Percentiles rank a stretch among this genome's conserved stretches.
These are phyloP conservation scores for Cyclopterus lumpus DNA, from an alignment of 2,797 vertebrate species.

Conservation along the genomic window DNA sequence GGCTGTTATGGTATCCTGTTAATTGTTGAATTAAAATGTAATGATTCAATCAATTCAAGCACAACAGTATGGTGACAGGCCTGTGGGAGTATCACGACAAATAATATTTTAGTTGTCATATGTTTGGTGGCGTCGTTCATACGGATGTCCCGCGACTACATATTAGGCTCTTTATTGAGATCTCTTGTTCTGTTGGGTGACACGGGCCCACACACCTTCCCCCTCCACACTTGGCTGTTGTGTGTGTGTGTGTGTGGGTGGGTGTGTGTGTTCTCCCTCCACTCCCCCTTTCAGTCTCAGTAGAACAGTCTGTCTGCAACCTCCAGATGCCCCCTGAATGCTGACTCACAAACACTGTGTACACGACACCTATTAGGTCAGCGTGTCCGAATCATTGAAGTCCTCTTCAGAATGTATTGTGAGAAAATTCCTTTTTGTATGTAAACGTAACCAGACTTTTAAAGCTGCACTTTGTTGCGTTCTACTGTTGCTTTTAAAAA, in stretches of 20 bases:
- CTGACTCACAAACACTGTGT: conserved; percentile 49
- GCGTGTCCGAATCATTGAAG: conserved; percentile 25
- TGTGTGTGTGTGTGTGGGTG: not conserved
- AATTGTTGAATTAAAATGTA: conserved; percentile 24
- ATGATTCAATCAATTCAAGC: conserved; percentile 21
- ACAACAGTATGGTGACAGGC: not conserved
- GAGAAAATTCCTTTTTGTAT: not conserved
- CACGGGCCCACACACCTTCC: not conserved
- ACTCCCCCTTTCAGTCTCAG: conserved; percentile 4
- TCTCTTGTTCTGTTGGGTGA: not conserved
- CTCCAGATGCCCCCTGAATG: conserved; percentile 60
- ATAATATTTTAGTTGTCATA: not conserved
- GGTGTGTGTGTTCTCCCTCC: not conserved
- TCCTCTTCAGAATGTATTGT: not conserved
- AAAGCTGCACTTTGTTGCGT: not conserved
- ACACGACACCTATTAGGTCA: conserved; percentile 31
- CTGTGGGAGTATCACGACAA: not conserved
- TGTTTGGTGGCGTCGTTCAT: not conserved
- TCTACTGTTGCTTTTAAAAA: not conserved
- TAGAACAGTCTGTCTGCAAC: conserved; percentile 46
- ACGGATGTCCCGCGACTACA: not conserved
- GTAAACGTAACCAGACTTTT: not conserved
- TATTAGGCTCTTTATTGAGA: not conserved
- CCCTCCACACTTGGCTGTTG: not conserved
- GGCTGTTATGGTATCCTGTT: not conserved